These are phyloP conservation scores for Polyommatus iphigenia DNA, from an alignment of 2,888 invertebrate genomes.

Conservation along the genomic window DNA sequence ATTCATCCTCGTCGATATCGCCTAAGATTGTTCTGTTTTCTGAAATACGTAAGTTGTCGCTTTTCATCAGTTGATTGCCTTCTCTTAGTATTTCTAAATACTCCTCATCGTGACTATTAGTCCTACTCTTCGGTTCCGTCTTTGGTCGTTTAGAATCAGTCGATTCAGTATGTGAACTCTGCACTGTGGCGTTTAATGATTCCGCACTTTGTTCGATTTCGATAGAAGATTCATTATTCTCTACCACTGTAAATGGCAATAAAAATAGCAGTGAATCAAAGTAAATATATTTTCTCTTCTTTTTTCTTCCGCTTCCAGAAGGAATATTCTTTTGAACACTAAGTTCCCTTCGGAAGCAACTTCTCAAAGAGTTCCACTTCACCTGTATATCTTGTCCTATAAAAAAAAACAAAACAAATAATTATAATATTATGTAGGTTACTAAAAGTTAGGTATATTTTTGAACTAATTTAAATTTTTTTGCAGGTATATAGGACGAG, in stretches of 20 bases:
- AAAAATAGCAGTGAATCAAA: conserved; percentile 39
- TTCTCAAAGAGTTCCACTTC: conserved; percentile 37
- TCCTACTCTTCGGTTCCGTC: conserved; percentile 36
- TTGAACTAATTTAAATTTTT: conserved; percentile 33
- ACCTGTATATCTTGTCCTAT: conserved; percentile 34
- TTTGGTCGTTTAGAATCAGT: conserved; percentile 35
- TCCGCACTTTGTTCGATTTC: conserved; percentile 37
- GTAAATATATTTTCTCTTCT: conserved; percentile 39
- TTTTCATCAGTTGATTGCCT: conserved; percentile 36
- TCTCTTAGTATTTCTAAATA: conserved; percentile 39
- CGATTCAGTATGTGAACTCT: conserved; percentile 31
- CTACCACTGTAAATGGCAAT: conserved; percentile 37
- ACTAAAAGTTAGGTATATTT: not conserved
- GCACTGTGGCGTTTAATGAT: conserved; percentile 11
- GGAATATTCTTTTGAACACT: conserved; percentile 33
- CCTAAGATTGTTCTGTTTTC: conserved; percentile 20
- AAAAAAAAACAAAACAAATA: conserved; percentile 34
- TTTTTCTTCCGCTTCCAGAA: conserved; percentile 37
- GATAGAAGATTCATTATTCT: conserved; percentile 36
- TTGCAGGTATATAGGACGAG: conserved; percentile 34
- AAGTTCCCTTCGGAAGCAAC: conserved; percentile 37
- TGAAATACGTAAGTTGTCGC: conserved; percentile 30
- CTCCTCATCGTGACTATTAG: conserved; percentile 37
- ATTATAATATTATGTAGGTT: not conserved
- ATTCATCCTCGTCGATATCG: conserved; percentile 37